phyloP scores from a whole-genome alignment of 2,888 invertebrate genomes.

The Acanthococcus lagerstroemiae region DNA sequence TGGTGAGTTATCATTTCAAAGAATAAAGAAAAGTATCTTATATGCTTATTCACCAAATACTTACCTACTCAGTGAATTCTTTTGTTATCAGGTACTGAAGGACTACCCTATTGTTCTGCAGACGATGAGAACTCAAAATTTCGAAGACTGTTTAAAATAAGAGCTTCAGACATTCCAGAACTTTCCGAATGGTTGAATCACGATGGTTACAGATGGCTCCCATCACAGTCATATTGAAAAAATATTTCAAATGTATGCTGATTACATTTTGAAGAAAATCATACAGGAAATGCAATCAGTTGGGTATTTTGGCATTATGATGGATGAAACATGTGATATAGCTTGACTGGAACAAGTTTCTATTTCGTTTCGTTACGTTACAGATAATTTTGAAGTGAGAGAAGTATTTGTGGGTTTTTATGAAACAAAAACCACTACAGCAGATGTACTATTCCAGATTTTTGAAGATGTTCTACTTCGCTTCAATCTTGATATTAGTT shows the following conservation, averaged over 20 bases:
- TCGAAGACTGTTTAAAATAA: neutral
- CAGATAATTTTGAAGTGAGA: constrained; percentile 12
- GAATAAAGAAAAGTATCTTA: neutral
- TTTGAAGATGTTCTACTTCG: constrained; percentile 32
- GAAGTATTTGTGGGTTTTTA: constrained; percentile 28
- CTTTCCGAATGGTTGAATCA: constrained; percentile 6
- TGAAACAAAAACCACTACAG: constrained; percentile 27
- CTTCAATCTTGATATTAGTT: constrained; percentile 30
- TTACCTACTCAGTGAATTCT: neutral
- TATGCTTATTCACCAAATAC: neutral
- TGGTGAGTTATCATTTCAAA: neutral
- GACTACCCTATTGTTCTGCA: constrained; percentile 23
- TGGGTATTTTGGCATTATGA: constrained; percentile 23
- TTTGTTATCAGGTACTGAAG: neutral
- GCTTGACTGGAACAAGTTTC: no score
- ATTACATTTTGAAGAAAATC: neutral
- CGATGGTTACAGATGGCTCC: constrained; percentile 30
- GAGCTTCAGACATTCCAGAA: constrained; percentile 4
- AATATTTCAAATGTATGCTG: no score
- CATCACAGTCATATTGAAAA: constrained; percentile 31
- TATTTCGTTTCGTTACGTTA: no score
- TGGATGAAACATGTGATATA: constrained; percentile 17
- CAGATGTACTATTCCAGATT: constrained; percentile 32
- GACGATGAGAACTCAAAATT: constrained; percentile 32
- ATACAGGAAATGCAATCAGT: constrained; percentile 24